These are phyloP conservation scores for Epirrhoe alternata DNA, from an alignment of 2,888 invertebrate genomes.

Conservation along the genomic window DNA sequence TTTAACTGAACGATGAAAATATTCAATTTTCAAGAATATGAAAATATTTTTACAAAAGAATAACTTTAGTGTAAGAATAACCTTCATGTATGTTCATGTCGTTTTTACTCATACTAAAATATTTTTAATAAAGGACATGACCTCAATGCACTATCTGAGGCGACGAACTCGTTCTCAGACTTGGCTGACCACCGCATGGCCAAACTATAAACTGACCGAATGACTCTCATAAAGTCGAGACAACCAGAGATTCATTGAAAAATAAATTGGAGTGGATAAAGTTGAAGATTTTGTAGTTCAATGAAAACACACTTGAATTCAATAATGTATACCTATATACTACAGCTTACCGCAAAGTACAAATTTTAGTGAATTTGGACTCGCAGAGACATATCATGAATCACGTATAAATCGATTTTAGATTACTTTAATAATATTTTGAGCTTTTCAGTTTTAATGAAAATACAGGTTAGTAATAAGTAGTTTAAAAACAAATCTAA, in stretches of 20 bases:
- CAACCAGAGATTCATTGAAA: conserved; percentile 29
- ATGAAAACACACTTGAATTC: neutral
- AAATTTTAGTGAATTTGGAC: neutral
- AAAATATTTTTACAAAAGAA: neutral
- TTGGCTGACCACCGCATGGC: conserved; percentile 40
- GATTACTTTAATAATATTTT: too few relatives aligned
- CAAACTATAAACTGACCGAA: conserved; percentile 39
- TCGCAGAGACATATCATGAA: too few relatives aligned
- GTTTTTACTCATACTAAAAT: neutral
- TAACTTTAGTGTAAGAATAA: neutral
- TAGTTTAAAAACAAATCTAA: too few relatives aligned
- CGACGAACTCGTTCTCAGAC: conserved; percentile 33
- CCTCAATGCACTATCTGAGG: conserved; percentile 18
- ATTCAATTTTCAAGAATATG: neutral
- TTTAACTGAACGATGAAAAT: neutral
- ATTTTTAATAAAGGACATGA: conserved; percentile 24
- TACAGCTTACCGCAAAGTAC: neutral
- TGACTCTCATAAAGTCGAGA: conserved; percentile 35
- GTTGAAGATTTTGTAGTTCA: conserved; percentile 8
- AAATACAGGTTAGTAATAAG: too few relatives aligned
- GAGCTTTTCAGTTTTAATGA: too few relatives aligned
- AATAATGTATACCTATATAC: neutral
- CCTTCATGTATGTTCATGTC: neutral
- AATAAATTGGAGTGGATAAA: conserved; percentile 17
- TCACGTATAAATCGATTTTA: too few relatives aligned